These are phyloP conservation scores for Aldrovandia affinis DNA, from an alignment of 2,797 vertebrate species.

Conservation along the genomic window DNA sequence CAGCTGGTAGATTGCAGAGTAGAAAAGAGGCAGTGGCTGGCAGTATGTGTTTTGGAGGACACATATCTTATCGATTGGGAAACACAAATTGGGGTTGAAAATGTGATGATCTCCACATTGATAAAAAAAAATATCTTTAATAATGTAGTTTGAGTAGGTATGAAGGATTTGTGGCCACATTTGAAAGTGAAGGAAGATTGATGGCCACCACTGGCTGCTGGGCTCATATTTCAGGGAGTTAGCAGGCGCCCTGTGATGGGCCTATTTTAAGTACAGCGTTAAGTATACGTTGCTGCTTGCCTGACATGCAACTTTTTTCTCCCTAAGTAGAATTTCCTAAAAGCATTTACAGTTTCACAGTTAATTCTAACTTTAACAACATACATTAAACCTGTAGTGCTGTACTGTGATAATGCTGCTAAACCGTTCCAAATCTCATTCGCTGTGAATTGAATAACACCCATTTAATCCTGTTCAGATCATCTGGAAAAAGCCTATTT, in stretches of 20 bases:
- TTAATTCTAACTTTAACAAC: conserved; percentile 46
- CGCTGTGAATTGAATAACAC: neutral
- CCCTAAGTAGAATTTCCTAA: conserved; percentile 31
- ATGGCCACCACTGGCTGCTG: conserved; percentile 22
- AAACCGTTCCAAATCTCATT: conserved; percentile 24
- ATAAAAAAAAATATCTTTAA: neutral
- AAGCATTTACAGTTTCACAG: conserved; percentile 33
- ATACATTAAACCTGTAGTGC: conserved; percentile 24
- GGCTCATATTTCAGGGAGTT: conserved; percentile 27
- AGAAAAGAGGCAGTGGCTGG: too few species aligned
- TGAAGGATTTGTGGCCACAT: conserved; percentile 1
- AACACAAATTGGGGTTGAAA: neutral
- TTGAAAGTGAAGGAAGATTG: conserved; percentile 21
- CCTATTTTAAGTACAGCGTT: conserved; percentile 29
- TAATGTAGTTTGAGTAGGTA: neutral
- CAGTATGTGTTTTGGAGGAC: neutral
- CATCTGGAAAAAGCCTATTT: conserved; percentile 20
- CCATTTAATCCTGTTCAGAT: conserved; percentile 11
- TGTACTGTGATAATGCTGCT: conserved; percentile 32
- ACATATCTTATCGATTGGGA: too few species aligned
- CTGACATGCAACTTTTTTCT: conserved; percentile 46
- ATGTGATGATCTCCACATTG: neutral
- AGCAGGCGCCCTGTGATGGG: conserved; percentile 22
- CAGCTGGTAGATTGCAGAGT: neutral
- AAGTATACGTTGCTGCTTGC: conserved; percentile 52